A percentile compares a stretch with the other conserved stretches of the same genome.
phyloP scores from a whole-genome alignment of 2,797 vertebrate genomes.

The Pangasius macronema region DNA sequence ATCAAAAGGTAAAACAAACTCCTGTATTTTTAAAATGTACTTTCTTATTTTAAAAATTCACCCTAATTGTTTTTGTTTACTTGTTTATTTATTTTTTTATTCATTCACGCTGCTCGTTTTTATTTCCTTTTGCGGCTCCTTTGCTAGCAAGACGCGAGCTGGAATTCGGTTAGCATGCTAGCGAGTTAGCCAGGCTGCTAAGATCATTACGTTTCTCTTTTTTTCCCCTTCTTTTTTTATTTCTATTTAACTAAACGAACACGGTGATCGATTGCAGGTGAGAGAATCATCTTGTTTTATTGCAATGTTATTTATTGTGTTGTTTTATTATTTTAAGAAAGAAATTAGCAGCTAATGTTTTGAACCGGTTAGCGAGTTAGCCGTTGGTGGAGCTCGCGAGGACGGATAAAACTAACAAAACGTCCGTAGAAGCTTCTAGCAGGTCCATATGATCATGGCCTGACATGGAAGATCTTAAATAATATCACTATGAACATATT shows the following conservation, averaged over 20 bases:
- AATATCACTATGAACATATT: neutral
- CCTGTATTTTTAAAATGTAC: neutral
- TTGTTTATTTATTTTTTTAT: neutral
- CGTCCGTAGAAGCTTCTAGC: neutral
- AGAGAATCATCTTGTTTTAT: neutral
- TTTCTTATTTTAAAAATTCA: slow-evolving; percentile 1
- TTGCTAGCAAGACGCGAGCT: neutral
- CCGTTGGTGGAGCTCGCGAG: neutral
- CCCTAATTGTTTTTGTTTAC: neutral
- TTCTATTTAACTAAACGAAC: neutral
- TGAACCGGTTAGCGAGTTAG: neutral
- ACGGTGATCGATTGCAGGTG: neutral
- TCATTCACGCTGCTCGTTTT: neutral
- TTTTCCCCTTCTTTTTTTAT: neutral
- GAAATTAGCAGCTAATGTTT: neutral
- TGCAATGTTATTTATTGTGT: too few species aligned
- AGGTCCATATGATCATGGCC: neutral
- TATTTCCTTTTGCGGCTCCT: neutral
- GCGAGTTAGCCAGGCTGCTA: neutral
- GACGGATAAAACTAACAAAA: neutral
- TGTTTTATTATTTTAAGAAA: neutral
- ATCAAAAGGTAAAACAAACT: slow-evolving; percentile 74
- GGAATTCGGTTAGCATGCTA: slow-evolving; percentile 16
- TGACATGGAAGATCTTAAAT: neutral
- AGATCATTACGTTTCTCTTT: neutral